phyloP scores from a whole-genome alignment of 1,140 invertebrate genomes.

The Potamilus streckersoni region DNA sequence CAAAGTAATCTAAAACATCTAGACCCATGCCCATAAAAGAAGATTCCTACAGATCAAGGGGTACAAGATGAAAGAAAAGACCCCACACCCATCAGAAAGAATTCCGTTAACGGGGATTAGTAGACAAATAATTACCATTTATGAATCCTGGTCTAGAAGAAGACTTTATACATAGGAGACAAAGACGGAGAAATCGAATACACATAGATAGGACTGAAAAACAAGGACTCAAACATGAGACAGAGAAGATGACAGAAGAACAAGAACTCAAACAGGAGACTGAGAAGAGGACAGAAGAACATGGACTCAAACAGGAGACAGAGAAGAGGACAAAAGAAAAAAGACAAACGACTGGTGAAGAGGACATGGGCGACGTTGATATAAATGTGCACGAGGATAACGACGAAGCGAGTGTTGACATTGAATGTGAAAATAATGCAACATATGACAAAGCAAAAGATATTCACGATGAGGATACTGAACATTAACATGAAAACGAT shows the following conservation, averaged over 20 bases:
- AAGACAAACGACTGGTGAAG: background rate
- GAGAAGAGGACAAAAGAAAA: slow-evolving; percentile 58
- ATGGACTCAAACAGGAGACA: slow-evolving; percentile 72
- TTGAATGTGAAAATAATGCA: background rate
- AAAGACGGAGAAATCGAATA: slow-evolving; percentile 71
- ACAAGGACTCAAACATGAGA: slow-evolving; percentile 73
- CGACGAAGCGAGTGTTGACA: background rate
- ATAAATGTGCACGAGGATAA: background rate
- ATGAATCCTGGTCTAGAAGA: no score
- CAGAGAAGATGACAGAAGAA: slow-evolving; percentile 65
- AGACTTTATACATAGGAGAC: no score
- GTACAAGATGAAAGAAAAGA: no score
- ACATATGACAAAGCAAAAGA: background rate
- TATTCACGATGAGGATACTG: background rate
- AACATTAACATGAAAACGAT: background rate
- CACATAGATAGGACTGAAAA: slow-evolving; percentile 73
- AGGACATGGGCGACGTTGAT: background rate
- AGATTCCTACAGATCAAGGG: no score
- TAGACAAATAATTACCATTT: no score
- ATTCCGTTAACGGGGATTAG: no score
- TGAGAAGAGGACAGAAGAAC: slow-evolving; percentile 70
- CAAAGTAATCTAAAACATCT: no score
- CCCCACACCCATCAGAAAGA: no score
- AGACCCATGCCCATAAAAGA: no score
- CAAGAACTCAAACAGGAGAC: slow-evolving; percentile 72